Evolutionary conservation across 2,113 vertebrate genomes (phyloP).

Genomic region (Chinchilla lanigera): DNA sequence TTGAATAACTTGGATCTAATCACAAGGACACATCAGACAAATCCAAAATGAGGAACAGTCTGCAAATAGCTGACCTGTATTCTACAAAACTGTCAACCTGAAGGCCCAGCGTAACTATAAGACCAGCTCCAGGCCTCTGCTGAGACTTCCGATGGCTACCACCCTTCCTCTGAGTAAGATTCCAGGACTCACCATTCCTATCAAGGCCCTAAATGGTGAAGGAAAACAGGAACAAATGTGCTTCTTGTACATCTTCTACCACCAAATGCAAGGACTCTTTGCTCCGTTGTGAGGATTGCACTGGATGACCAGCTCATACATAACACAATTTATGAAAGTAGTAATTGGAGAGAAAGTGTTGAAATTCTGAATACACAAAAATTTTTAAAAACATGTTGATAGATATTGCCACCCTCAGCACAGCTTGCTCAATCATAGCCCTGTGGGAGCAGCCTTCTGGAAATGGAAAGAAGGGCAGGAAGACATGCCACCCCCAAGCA

Average conservation of each 20-base stretch:
- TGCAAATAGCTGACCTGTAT: neutral
- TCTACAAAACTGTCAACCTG: neutral
- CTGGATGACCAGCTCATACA: neutral
- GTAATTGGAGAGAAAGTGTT: slow-evolving; percentile 1
- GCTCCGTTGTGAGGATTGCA: neutral
- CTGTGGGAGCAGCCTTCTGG: slow-evolving; percentile 40
- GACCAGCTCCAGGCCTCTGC: neutral
- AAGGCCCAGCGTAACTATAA: neutral
- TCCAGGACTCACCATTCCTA: neutral
- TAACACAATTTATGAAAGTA: neutral
- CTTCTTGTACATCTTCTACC: neutral
- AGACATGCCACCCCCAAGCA: neutral
- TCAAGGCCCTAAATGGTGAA: neutral
- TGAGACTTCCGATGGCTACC: neutral
- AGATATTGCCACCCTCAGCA: slow-evolving; percentile 40
- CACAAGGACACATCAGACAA: too few species aligned
- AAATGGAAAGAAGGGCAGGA: neutral
- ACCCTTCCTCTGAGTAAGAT: neutral
- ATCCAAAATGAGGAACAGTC: neutral
- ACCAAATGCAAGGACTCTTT: neutral
- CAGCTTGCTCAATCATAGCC: slow-evolving; percentile 8
- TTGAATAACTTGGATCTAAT: neutral
- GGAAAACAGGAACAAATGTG: neutral
- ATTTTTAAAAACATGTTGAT: neutral
- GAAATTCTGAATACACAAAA: neutral